These are phyloP conservation scores for Sycophila texana DNA, from an alignment of 2,888 invertebrate species.

Conservation along the genomic window DNA sequence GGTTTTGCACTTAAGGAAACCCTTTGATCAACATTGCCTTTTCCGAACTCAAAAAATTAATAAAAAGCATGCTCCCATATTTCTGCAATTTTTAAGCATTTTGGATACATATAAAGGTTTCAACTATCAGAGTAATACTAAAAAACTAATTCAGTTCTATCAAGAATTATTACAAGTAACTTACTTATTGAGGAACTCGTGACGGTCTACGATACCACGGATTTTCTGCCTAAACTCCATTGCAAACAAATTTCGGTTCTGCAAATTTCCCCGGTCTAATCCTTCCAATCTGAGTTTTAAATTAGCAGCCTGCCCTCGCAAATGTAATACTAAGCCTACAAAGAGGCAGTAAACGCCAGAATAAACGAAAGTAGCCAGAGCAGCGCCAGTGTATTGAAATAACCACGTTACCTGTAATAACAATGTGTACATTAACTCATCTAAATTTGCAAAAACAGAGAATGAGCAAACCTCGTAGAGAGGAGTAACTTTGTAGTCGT, in stretches of 20 bases:
- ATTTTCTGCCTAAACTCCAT: conserved; percentile 11
- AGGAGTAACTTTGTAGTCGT: conserved; percentile 59
- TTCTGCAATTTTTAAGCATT: too few species aligned
- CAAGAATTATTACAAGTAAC: neutral
- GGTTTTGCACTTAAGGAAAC: too few species aligned
- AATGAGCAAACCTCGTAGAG: conserved; percentile 54
- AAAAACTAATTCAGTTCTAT: too few species aligned
- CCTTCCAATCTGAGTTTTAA: conserved; percentile 23
- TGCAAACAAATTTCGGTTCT: neutral
- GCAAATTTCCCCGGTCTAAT: neutral
- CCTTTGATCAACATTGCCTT: too few species aligned
- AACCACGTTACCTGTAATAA: conserved; percentile 59
- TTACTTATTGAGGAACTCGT: conserved; percentile 40
- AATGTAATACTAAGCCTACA: conserved; percentile 63
- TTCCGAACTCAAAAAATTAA: too few species aligned
- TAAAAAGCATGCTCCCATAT: too few species aligned
- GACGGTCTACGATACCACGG: conserved; percentile 32
- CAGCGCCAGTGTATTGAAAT: conserved; percentile 61
- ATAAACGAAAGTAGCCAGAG: conserved; percentile 60
- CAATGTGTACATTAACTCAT: too few species aligned
- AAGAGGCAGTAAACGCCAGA: conserved; percentile 63
- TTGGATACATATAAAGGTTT: too few species aligned
- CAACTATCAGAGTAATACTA: too few species aligned
- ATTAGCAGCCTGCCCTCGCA: conserved; percentile 64
- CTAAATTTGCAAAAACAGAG: too few species aligned